Base-by-base conservation (phyloP, 2,888 invertebrate genomes). In the Ceratothoa steindachneri region DNA sequence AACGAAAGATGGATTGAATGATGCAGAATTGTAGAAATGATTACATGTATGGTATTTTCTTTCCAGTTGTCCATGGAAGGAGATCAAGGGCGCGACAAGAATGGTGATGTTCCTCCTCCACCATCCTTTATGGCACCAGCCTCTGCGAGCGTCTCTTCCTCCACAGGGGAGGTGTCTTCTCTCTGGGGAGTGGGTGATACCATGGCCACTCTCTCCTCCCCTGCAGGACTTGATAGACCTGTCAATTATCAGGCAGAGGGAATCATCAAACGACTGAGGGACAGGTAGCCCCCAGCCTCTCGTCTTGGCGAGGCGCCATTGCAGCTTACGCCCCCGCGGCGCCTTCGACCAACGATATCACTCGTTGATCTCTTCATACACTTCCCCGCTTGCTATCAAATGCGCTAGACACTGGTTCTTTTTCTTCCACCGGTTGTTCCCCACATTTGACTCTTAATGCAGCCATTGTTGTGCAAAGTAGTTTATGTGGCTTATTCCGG, bases 81-180 rank as follows among this genome's bases (percentile, higher is more conserved):
- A 85, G 90, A 89, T 81, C 89, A 90, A 83, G 91, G 91, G 69
- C 93, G 91, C 82, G 89, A 88, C 79, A 84, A 85, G 5, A 94
- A 90, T 82, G 89, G 89, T 80, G 90, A 85, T 73, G 98, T 98
- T 98, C 98, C 97, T 85, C 91, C 91, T 81, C 97, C 98, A 84
- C 98, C 98, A 86, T 93, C 98, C 82, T 88, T 93, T 82, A 98
- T 98, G 86, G 98, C 86, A 24, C 81, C 74, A 31, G 77, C 73
- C 30, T 67, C 52, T 41, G 27, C 30, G 52, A 69, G 7, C 67
- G 81, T 77, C 80, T 81, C 73, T 71, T 80, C 51, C 75, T 22
- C 30, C 53, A 53, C 72, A 64, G 29, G 65, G 31, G 55, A 55
- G 31, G 31, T 69, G 28, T 41, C 72, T 9, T 60, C 51, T 29